Evolutionary conservation across 2,797 vertebrate genomes (phyloP).

Genomic region (Uromys caudimaculatus): DNA sequence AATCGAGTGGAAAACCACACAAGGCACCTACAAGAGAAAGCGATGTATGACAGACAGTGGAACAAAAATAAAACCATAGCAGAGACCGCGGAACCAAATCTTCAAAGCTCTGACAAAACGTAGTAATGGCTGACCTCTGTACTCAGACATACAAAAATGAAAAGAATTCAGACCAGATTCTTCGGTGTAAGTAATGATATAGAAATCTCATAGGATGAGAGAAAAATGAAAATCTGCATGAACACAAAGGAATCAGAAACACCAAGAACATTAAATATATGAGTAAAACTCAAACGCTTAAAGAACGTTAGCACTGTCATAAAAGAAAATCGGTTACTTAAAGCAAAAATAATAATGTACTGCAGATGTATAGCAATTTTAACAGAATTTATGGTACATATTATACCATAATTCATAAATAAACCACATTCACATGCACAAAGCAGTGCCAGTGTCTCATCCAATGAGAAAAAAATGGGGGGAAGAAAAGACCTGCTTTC

Average conservation of each 20-base stretch:
- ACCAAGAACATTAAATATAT: not conserved
- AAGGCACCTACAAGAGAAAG: not conserved
- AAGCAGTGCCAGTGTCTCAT: not conserved
- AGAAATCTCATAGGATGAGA: constrained; percentile 22
- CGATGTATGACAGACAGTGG: not conserved
- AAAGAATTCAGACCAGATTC: constrained; percentile 36
- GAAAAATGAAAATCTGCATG: constrained; percentile 39
- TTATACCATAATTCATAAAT: not conserved
- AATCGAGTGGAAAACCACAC: constrained; percentile 47
- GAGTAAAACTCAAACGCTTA: not conserved
- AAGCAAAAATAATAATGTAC: constrained; percentile 33
- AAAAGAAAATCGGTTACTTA: constrained; percentile 33
- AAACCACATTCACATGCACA: not conserved
- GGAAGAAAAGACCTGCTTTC: not conserved
- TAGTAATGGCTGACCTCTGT: not conserved
- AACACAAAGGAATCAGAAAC: not conserved
- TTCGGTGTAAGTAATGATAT: constrained; percentile 16
- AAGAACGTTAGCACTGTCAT: not conserved
- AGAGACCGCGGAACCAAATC: not conserved
- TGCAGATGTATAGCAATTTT: not conserved
- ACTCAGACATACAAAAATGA: constrained; percentile 14
- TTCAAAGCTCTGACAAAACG: constrained; percentile 47
- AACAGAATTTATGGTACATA: not conserved
- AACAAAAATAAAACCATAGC: constrained; percentile 18
- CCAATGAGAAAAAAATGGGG: not conserved